These are phyloP conservation scores for Caenorhabditis brenneri DNA, from an alignment of 1,140 invertebrate species.

Conservation along the genomic window DNA sequence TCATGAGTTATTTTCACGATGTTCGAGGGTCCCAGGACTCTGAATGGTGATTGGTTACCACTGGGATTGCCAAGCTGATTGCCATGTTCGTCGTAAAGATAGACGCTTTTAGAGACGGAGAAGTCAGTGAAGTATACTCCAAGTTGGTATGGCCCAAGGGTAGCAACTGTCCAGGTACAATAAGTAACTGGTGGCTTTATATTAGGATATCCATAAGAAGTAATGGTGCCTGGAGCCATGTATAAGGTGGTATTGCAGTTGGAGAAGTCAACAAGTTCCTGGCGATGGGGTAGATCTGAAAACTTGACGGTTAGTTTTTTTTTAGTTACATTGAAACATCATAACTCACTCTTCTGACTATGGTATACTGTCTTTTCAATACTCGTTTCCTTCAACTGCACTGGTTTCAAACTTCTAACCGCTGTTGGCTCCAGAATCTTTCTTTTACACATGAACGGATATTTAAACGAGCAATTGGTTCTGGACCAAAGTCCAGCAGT, in stretches of 20 bases:
- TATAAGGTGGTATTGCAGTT: background rate
- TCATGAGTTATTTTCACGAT: background rate
- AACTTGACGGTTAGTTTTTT: too few relatives aligned
- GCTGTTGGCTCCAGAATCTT: background rate
- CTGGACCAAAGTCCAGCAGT: background rate
- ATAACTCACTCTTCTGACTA: too few relatives aligned
- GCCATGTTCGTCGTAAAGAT: background rate
- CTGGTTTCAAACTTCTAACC: background rate
- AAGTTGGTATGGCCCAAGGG: background rate
- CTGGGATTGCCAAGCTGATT: background rate
- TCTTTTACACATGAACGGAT: background rate
- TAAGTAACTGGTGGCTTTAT: background rate
- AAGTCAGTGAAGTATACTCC: constrained; percentile 10
- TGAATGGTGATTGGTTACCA: background rate
- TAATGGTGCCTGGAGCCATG: background rate
- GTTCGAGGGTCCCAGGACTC: background rate
- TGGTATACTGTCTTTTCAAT: too few relatives aligned
- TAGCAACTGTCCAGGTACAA: background rate
- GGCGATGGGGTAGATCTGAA: background rate
- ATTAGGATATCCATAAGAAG: background rate
- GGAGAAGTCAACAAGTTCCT: background rate
- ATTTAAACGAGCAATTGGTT: background rate
- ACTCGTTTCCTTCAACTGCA: too few relatives aligned
- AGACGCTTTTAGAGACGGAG: background rate
- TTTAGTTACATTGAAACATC: too few relatives aligned